Conservation (phyloP, 1,140 invertebrate species). For the Papilio glaucus region DNA sequence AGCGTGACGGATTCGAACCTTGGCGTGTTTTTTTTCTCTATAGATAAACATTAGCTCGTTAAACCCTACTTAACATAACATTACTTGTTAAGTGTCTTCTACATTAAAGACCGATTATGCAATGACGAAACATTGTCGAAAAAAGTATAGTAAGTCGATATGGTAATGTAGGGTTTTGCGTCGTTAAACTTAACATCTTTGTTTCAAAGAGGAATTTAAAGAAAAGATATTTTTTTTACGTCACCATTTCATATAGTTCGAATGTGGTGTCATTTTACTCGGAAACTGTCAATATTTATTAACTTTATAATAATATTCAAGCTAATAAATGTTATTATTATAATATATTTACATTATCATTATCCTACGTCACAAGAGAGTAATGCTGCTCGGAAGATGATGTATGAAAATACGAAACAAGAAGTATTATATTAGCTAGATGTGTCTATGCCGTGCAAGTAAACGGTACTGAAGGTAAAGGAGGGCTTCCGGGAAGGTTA, state of each 20-base stretch:
- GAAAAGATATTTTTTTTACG: neutral
- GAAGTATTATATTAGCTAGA: neutral
- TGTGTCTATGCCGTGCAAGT: neutral
- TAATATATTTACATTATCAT: neutral
- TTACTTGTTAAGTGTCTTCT: slow-evolving; percentile 11
- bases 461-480: neutral
- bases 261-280: neutral
- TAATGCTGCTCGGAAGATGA: neutral
- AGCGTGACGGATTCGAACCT: slow-evolving; percentile 31
- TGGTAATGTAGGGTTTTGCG: neutral
- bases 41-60: slow-evolving; percentile 35
- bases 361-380: neutral
- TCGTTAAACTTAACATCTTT: neutral
- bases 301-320: too few species aligned
- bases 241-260: neutral
- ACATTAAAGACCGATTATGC: slow-evolving; percentile 13
- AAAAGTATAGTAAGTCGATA: neutral
- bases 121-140: slow-evolving; percentile 4
- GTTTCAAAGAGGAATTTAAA: neutral
- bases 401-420: too few species aligned
- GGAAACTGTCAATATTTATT: neutral
- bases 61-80: slow-evolving; percentile 38
- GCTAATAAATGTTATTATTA: too few species aligned
- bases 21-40: slow-evolving; percentile 5
- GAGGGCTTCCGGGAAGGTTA: neutral